These are phyloP conservation scores for Megaceryle maxima DNA, from an alignment of 2,113 vertebrate species.

Conservation along the genomic window DNA sequence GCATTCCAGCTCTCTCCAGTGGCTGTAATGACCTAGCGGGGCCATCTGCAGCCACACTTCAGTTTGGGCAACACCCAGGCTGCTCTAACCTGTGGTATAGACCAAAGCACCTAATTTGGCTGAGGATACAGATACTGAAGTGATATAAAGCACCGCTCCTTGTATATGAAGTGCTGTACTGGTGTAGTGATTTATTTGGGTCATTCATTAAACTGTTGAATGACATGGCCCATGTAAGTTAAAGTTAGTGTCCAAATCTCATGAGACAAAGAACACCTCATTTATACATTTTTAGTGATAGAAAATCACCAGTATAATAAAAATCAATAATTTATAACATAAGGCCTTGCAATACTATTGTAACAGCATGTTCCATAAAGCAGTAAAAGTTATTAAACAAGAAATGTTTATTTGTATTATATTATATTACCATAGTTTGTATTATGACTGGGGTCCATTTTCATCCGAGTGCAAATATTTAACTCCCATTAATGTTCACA, in stretches of 20 bases:
- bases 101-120: background rate
- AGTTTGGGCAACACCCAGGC: background rate
- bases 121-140: background rate
- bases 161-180: background rate
- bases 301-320: background rate
- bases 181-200: background rate
- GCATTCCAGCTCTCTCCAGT: slow-evolving; percentile 35
- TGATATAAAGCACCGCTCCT: background rate
- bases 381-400: background rate
- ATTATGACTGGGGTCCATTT: slow-evolving; percentile 39
- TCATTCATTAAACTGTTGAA: background rate
- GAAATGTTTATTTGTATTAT: slow-evolving; percentile 35
- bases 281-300: background rate
- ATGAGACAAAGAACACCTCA: background rate
- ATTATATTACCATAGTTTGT: slow-evolving; percentile 38
- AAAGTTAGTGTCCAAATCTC: background rate
- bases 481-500: slow-evolving; percentile 68
- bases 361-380: background rate
- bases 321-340: background rate
- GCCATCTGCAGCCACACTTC: slow-evolving; percentile 8
- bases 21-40: background rate
- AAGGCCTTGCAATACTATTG: background rate
- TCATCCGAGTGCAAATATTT: slow-evolving; percentile 58
- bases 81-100: background rate
- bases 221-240: background rate